Evolutionary conservation across 2,797 vertebrate genomes (phyloP), one percentile per base, ranked within the genome.

Genomic region (Alauda arvensis): DNA sequence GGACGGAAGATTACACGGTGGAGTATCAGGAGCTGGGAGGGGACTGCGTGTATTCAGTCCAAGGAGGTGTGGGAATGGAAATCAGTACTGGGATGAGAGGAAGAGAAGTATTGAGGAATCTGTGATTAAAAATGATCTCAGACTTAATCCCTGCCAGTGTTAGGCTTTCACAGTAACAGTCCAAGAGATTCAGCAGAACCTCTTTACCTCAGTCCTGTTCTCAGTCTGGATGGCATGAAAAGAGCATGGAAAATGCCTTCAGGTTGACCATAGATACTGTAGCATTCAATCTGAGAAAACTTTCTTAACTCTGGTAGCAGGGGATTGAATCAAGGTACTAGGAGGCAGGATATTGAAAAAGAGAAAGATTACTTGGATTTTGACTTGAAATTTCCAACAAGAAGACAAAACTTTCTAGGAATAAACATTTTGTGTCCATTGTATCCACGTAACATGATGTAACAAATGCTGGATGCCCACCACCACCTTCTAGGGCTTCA

Each of bases 391-490:
- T 72, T 70, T 84, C 23, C 51, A 55, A 37, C 5, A 23, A 45
- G 29, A 21, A 31, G 28, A 61, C 18, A 57, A 57, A 79, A 67
- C 8, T 43, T 77, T 16, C 26, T 17, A 20, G 46, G 20, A 85
- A 56, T 46, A 3, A 6, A 18, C 3, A 7, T 48, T 85, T 66
- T 76, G 10, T 10, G 1, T 63, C 21, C 14, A 2, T 25, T 26
- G 18, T 45, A 45, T 42, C 37, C 34, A 3, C 0, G 0, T 34
- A 2, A 25, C 6, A 12, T 29, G 12, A 28, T 42, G 37, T 28
- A 18, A 49, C 31, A 69, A 56, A 65, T 0, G 0, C 1, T 31
- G 56, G 51, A 24, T 63, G 29, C 14, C 49, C 29, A 10, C 20
- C 17, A 12, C 24, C 4, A 1, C 1, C 5, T 37, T 57, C 23